Evolutionary conservation across 2,797 vertebrate species (phyloP).

Genomic region (Oreochromis grahami): DNA sequence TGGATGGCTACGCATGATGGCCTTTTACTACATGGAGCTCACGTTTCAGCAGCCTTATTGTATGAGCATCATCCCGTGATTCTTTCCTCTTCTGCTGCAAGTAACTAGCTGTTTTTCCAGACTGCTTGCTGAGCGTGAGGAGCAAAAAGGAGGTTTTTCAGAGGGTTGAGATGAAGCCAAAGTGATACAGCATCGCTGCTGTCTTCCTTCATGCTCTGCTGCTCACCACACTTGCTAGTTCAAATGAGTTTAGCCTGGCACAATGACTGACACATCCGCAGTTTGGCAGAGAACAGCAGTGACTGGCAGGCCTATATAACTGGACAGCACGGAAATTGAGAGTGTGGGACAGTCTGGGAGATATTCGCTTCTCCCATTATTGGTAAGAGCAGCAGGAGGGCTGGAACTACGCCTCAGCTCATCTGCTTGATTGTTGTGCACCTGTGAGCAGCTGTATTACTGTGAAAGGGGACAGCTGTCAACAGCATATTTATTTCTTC

Average conservation of each 20-base stretch:
- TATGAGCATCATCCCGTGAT: neutral
- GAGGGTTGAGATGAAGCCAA: neutral
- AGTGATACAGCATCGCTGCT: slow-evolving; percentile 3
- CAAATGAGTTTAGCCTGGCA: slow-evolving; percentile 26
- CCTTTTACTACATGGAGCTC: neutral
- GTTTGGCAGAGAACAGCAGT: slow-evolving; percentile 10
- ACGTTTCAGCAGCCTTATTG: neutral
- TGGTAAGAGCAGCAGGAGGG: slow-evolving; percentile 21
- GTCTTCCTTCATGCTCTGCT: slow-evolving; percentile 34
- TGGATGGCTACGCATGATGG: neutral
- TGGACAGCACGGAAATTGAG: neutral
- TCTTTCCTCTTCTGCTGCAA: neutral
- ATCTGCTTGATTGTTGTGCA: slow-evolving; percentile 27
- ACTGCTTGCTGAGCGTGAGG: neutral
- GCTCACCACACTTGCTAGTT: slow-evolving; percentile 26
- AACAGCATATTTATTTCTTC: neutral
- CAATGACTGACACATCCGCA: slow-evolving; percentile 47
- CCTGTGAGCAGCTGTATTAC: slow-evolving; percentile 34
- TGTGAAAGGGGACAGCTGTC: slow-evolving; percentile 5
- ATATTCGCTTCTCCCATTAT: neutral
- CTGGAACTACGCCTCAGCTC: slow-evolving; percentile 11
- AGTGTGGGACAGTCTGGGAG: slow-evolving; percentile 20
- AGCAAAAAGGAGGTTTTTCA: neutral
- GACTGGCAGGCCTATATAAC: slow-evolving; percentile 22
- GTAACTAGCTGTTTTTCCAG: neutral